Conservation (phyloP, 2,797 vertebrate genomes). For the Masticophis lateralis region DNA sequence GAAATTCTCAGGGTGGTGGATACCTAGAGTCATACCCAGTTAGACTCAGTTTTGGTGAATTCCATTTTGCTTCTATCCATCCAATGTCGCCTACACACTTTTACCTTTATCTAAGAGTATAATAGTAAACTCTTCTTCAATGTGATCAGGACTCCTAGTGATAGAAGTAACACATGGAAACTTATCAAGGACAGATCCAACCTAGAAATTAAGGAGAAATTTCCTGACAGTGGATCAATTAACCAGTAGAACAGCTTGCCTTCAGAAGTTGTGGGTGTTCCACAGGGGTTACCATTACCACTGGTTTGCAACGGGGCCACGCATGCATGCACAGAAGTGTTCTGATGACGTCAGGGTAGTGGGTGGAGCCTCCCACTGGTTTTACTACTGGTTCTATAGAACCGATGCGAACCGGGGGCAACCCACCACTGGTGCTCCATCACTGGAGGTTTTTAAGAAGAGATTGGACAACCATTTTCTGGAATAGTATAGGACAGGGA, state of each 20-base stretch:
- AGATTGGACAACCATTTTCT: neutral
- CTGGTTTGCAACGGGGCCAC: no score
- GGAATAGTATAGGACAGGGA: neutral
- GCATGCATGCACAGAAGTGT: no score
- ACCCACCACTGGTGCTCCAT: neutral
- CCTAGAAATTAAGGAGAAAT: neutral
- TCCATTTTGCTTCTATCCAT: neutral
- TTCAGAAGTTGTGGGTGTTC: neutral
- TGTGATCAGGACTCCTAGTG: neutral
- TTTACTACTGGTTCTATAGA: no score
- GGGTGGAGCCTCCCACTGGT: no score
- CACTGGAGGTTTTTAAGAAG: neutral
- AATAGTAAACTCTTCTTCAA: neutral
- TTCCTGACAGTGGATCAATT: neutral
- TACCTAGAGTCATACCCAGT: neutral
- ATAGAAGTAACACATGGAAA: neutral
- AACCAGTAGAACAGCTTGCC: neutral
- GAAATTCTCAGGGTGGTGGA: neutral
- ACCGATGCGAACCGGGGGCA: no score
- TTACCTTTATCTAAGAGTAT: neutral
- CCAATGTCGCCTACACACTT: neutral
- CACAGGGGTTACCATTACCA: no score
- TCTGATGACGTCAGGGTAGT: no score
- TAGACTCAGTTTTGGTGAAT: neutral
- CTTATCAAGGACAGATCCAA: neutral